Base-by-base conservation (phyloP, 1,140 invertebrate genomes). In the Hylaeus anthracinus region DNA sequence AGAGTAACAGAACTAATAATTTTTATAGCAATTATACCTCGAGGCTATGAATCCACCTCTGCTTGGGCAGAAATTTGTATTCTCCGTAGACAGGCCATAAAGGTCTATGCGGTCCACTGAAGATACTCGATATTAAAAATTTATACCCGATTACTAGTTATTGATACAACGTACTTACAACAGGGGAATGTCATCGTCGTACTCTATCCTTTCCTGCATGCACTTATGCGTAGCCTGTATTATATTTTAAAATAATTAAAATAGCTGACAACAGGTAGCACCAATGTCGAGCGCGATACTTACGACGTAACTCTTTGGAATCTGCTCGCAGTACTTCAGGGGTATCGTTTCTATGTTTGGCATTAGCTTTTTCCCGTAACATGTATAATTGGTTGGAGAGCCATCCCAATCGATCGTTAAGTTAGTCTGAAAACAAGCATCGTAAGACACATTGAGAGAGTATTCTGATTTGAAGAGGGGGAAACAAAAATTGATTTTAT, bases 11-110 rank as follows among this genome's bases (percentile, higher is more conserved):
- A 43, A 37, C 0, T 12, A 63, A 8, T 14, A 41, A 37, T 39
- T 75, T 64, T 69, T 39, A 1, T 15, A 0, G 69, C 66, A 39
- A 72, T 90, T 92, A 26, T 26, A 96, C 95, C 93, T 98, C 97
- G 53, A 98, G 92, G 91, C 95, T 97, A 88, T 98, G 97, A 8
- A 98, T 82, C 96, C 97, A 98, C 86, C 98, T 93, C 90, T 98
- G 97, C 70, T 92, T 94, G 8, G 98, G 98, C 58, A 98, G 78
- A 92, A 96, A 98, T 73, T 93, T 94, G 90, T 98, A 98, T 91
- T 97, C 96, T 58, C 98, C 98, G 92, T 96, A 98, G 64, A 94
- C 93, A 10, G 97, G 95, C 95, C 97, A 98, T 12, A 97, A 91
- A 43, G 97, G 97, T 85, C 97, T 95, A 92, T 97, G 97, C 51